phyloP scores from a whole-genome alignment of 92 coral and sea anemone genomes.

The Hydrozoanthus gracilis region DNA sequence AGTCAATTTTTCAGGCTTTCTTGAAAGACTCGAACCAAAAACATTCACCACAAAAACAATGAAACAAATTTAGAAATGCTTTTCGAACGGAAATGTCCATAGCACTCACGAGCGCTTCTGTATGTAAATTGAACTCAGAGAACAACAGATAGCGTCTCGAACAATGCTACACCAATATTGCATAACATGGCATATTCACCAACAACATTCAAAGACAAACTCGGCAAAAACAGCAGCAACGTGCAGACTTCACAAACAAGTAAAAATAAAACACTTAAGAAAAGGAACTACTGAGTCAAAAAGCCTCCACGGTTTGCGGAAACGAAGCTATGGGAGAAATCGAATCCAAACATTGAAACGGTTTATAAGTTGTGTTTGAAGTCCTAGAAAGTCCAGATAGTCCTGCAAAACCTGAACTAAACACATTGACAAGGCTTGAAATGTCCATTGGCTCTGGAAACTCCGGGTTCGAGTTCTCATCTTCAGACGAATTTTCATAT shows the following conservation, averaged over 20 bases:
- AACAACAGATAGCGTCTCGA: constrained; percentile 17
- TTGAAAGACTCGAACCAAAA: too few relatives aligned
- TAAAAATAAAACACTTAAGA: background rate
- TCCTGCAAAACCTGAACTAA: constrained; percentile 86
- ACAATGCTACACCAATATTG: constrained; percentile 7
- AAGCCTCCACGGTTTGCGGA: constrained; percentile 87
- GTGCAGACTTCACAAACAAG: background rate
- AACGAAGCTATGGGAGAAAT: constrained; percentile 65
- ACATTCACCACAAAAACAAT: too few relatives aligned
- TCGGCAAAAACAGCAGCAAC: background rate
- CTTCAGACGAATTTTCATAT: constrained; percentile 62
- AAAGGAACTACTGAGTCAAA: constrained; percentile 40
- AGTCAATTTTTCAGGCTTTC: too few relatives aligned
- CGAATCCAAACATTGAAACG: constrained; percentile 72
- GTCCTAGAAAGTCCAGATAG: constrained; percentile 68
- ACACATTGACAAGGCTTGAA: constrained; percentile 84
- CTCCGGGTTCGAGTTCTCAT: constrained; percentile 48
- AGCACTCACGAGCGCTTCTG: background rate
- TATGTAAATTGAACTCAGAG: constrained; percentile 10
- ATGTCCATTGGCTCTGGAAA: constrained; percentile 91
- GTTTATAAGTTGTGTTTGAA: constrained; percentile 51
- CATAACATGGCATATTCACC: background rate
- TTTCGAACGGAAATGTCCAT: background rate
- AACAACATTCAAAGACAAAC: constrained; percentile 1
- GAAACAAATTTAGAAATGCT: background rate